Base-by-base conservation (phyloP, 2,888 invertebrate genomes). In the Molanna angustata region DNA sequence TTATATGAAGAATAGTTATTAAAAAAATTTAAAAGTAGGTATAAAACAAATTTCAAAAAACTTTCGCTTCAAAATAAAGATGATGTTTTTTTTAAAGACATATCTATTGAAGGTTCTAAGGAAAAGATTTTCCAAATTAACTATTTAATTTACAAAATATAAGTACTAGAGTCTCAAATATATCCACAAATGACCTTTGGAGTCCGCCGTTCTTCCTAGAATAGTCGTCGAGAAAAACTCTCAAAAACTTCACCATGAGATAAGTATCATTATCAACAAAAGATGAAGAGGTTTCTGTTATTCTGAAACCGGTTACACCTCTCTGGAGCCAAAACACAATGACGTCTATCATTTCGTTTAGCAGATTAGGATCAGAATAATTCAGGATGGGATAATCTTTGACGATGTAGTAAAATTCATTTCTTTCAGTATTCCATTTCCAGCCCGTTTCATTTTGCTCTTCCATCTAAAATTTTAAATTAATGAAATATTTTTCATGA, bases 291-390 rank as follows among this genome's bases (percentile, higher is more conserved):
- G 13, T 22, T 16, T 77, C 76, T 62, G 78, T 77, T n/a, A 85
- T 67, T 33, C 84, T 76, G 65, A 86, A 82, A 1, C 86, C 87
- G 58, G 82, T 81, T 0, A 85, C 78, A 1, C 85, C 85, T 32
- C 72, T 72, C 21, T 78, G 70, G 53, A 87, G 62, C 86, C 86
- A 88, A 63, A 80, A 83, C 57, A 66, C 66, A 9, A 86, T 58
- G 3, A 80, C 76, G 27, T 33, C 35, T 33, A 21, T 45, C 31
- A 54, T 40, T 18, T 54, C 41, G 9, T 39, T 41, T 31, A 44
- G 22, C 9, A 54, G n/a, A 21, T 14, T 40, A 21, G 32, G 32
- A 18, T 46, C 22, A 16, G 20, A 35, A 18, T 40, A 50, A 32
- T 54, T 54, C 22, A 54, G 21, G 11, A 35, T 13, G 11, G 46